A percentile compares a stretch with the other conserved stretches of the same genome.
These are phyloP conservation scores for Entomyzon cyanotis DNA, from an alignment of 2,113 vertebrate genomes.

Conservation along the genomic window DNA sequence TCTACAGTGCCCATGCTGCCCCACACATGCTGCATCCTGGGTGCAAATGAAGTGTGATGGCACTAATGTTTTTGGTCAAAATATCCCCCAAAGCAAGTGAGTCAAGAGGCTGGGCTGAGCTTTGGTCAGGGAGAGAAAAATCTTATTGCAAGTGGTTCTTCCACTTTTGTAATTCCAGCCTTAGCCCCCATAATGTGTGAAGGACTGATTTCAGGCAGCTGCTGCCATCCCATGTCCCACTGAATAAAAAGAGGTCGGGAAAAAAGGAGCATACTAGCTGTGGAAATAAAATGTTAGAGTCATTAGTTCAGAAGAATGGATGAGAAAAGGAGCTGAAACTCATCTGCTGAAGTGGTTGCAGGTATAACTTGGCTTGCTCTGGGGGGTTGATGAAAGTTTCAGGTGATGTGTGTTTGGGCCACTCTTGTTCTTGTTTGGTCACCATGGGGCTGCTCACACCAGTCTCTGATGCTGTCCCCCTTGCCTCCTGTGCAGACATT, in stretches of 20 bases:
- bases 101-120: neutral
- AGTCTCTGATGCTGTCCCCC: neutral
- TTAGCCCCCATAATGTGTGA: neutral
- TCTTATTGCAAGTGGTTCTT: neutral
- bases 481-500: neutral
- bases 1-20: neutral
- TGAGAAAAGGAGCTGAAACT: neutral
- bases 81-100: neutral
- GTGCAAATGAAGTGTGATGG: neutral
- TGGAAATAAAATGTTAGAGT: neutral
- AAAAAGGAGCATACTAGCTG: neutral
- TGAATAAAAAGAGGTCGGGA: neutral
- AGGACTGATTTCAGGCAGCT: neutral
- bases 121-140: neutral
- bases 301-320: neutral
- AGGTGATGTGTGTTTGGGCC: neutral
- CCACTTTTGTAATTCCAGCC: neutral
- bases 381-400: neutral
- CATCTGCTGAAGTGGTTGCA: neutral
- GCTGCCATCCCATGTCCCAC: neutral
- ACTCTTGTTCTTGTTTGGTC: neutral
- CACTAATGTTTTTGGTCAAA: neutral
- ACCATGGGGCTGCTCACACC: neutral
- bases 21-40: neutral
- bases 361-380: neutral